Conservation (phyloP, 1,140 invertebrate genomes). For the Hesperophylax magnus region DNA sequence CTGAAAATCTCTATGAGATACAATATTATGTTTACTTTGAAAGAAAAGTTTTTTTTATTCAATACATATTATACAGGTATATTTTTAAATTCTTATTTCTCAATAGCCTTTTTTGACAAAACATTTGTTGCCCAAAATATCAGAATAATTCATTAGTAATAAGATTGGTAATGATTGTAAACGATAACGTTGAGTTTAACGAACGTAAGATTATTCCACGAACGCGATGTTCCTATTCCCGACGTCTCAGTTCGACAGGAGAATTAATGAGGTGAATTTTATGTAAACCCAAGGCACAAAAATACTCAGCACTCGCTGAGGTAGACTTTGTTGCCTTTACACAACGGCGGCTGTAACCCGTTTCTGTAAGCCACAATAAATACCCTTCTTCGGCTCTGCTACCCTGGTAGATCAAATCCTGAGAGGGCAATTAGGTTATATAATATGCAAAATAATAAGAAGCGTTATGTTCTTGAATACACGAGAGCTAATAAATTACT, state of each 20-base stretch:
- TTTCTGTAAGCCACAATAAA: not conserved
- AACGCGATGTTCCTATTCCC: conserved; percentile 9
- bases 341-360: not conserved
- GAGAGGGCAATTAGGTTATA: conserved; percentile 9
- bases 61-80: no score
- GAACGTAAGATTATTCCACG: not conserved
- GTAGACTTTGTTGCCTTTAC: conserved; percentile 10
- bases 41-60: no score
- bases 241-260: conserved; percentile 5
- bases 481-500: no score
- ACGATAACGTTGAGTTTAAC: conserved; percentile 3
- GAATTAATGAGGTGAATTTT: conserved; percentile 32
- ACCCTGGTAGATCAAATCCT: not conserved
- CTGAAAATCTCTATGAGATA: no score
- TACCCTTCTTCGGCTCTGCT: not conserved
- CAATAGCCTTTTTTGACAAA: no score
- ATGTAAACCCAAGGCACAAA: conserved; percentile 12
- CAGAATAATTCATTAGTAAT: no score
- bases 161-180: not conserved
- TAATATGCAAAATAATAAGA: conserved; percentile 23
- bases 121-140: no score
- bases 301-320: not conserved
- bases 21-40: no score
- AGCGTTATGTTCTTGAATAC: not conserved
- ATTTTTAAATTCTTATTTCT: no score